Base-by-base conservation (phyloP, 2,797 vertebrate species). In the Catharus ustulatus region DNA sequence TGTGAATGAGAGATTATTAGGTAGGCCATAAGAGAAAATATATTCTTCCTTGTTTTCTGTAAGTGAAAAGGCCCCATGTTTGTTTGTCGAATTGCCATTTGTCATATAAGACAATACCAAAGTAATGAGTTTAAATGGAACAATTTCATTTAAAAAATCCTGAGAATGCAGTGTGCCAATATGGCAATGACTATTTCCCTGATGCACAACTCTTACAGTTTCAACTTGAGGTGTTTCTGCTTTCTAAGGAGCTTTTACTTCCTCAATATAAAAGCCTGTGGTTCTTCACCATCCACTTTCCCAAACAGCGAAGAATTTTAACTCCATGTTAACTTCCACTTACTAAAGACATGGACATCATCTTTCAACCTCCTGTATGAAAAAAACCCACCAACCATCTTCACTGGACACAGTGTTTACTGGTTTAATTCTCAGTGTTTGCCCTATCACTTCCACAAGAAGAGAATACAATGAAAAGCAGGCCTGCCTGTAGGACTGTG, bases 221-320 rank as follows among this genome's bases (percentile, higher is more conserved):
- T 86, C 52, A 88, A 43, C 10, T 10, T 38, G 10, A 89, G 48
- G n/a, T 38, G 55, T 48, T 78, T 40, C 80, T 86, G 69, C 62
- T 73, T 94, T 84, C 58, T 76, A 40, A 79, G 20, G 19, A 80
- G 45, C 49, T 86, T 92, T 58, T 52, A 45, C 32, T 74, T 90
- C 46, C 55, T 71, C 61, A 57, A 0, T 40, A 61, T 5, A 43
- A 7, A 89, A 84, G 17, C 34, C 57, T 8, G 3, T 57, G 13
- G 19, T 54, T 87, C 66, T 68, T 87, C 20, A 85, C 22, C n/a
- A 57, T 89, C 24, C 32, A 46, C 43, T 51, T 80, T 38, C 46
- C 66, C 78, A 36, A 83, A 67, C 10, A 78, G 51, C 32, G 19
- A 77, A 36, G 38, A 9, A 58, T 74, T 92, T 89, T 57, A 92